phyloP scores from a whole-genome alignment of 2,888 invertebrate species.

The Dusona sp. region DNA sequence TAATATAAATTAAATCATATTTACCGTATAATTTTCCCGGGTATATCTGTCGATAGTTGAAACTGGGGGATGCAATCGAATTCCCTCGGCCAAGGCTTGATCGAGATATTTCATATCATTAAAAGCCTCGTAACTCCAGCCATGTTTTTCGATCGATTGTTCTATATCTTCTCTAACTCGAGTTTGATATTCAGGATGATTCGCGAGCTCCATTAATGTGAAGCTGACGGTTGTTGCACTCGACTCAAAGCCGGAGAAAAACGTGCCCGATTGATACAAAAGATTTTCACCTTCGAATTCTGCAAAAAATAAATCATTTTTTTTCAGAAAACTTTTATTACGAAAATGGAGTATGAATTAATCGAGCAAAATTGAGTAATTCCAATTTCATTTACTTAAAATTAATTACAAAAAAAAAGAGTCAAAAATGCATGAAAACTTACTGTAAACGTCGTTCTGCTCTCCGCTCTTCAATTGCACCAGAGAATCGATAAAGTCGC shows the following conservation, averaged over 20 bases:
- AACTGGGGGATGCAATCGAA: conserved; percentile 80
- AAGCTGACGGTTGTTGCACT: conserved; percentile 79
- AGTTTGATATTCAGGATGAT: conserved; percentile 74
- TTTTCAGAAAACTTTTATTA: background rate
- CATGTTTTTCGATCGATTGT: conserved; percentile 75
- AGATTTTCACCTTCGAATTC: conserved; percentile 81
- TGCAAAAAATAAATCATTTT: conserved; percentile 51
- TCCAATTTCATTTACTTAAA: too few relatives aligned
- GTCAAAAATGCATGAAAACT: conserved; percentile 59
- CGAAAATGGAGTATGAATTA: background rate
- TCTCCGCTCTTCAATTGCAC: conserved; percentile 78
- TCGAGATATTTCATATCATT: conserved; percentile 81
- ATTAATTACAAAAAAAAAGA: background rate
- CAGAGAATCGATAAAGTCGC: conserved; percentile 80
- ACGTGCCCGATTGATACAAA: conserved; percentile 80
- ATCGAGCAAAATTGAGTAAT: background rate
- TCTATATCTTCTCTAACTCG: conserved; percentile 76
- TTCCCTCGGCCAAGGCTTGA: conserved; percentile 77
- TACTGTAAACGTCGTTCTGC: conserved; percentile 80
- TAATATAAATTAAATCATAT: too few relatives aligned
- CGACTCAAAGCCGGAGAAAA: conserved; percentile 82
- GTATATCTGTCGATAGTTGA: conserved; percentile 80
- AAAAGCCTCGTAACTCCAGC: conserved; percentile 79
- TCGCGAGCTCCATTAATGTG: conserved; percentile 79
- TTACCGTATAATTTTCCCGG: conserved; percentile 77